Conservation (phyloP, 2,888 invertebrate species). For the Scotopteryx bipunctaria region DNA sequence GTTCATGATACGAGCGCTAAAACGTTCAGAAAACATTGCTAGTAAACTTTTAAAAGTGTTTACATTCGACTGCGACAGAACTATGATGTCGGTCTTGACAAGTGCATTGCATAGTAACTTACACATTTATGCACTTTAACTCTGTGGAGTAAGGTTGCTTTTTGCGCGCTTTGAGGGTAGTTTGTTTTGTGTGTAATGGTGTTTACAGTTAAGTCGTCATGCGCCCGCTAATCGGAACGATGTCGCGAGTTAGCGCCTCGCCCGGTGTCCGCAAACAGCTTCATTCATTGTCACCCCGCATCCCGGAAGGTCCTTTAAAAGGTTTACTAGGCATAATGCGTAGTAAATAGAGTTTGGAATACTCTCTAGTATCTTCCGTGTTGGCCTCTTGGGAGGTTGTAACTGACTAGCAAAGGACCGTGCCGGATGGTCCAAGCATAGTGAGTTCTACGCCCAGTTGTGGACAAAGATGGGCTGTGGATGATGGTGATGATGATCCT, state of each 20-base stretch:
- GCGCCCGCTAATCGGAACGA: constrained; percentile 73
- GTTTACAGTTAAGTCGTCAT: constrained; percentile 81
- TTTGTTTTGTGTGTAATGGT: constrained; percentile 60
- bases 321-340: constrained; percentile 26
- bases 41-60: constrained; percentile 82
- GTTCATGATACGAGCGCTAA: constrained; percentile 77
- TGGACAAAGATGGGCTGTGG: no score
- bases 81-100: constrained; percentile 69
- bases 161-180: constrained; percentile 1
- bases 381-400: no score
- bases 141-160: constrained; percentile 34
- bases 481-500: no score
- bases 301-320: constrained; percentile 44
- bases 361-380: no score
- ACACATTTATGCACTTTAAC: constrained; percentile 7
- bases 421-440: no score
- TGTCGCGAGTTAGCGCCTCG: constrained; percentile 81
- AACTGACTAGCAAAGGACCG: no score
- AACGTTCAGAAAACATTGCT: constrained; percentile 75
- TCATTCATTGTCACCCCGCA: constrained; percentile 78
- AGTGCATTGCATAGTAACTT: constrained; percentile 45
- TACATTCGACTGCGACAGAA: constrained; percentile 73
- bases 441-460: no score
- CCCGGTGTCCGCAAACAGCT: constrained; percentile 79
- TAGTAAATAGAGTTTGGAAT: no score